A percentile compares a stretch with the other conserved stretches of the same genome.
phyloP scores from a whole-genome alignment of 2,797 vertebrate species.

The Clarias pachynema region DNA sequence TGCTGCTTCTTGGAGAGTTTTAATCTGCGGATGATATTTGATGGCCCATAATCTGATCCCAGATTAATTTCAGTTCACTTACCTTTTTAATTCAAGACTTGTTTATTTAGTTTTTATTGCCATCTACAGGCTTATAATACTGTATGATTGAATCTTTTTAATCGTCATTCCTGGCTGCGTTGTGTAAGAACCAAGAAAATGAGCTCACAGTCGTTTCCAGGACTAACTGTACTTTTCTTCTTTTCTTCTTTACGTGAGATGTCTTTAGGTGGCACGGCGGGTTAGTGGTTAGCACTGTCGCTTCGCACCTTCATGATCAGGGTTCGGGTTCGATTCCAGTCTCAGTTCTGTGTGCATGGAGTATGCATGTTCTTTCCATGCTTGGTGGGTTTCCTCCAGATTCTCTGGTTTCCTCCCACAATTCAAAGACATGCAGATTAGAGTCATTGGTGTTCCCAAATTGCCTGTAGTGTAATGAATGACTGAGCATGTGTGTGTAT shows the following conservation, averaged over 20 bases:
- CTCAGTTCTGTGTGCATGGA: no score
- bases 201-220: not conserved
- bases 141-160: not conserved
- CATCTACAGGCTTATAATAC: not conserved
- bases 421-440: no score
- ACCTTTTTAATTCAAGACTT: constrained; percentile 16
- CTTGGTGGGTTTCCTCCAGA: no score
- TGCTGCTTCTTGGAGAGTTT: constrained; percentile 18
- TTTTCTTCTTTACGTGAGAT: constrained; percentile 1
- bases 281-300: no score
- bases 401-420: no score
- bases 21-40: constrained; percentile 13
- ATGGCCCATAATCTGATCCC: constrained; percentile 32
- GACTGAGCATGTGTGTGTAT: no score
- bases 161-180: not conserved
- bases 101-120: constrained; percentile 23
- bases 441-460: no score
- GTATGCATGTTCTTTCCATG: no score
- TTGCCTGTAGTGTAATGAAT: no score
- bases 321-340: no score
- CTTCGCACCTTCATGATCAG: no score
- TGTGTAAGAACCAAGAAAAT: constrained; percentile 13
- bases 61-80: constrained; percentile 32
- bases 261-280: not conserved
- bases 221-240: not conserved